phyloP scores from a whole-genome alignment of 2,113 vertebrate species.

The Protobothrops mucrosquamatus region DNA sequence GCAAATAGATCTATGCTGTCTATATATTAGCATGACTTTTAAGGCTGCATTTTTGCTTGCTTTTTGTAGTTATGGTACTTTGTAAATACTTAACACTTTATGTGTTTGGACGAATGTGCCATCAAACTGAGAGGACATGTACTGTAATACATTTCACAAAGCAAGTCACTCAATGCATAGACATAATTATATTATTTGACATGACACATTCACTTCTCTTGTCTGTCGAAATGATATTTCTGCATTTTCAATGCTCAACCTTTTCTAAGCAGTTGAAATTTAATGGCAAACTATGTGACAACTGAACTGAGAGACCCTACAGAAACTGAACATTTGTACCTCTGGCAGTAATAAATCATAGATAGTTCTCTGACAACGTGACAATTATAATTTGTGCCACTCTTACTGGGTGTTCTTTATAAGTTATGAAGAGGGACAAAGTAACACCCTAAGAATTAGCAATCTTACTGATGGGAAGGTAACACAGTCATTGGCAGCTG shows the following conservation, averaged over 20 bases:
- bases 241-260: not conserved
- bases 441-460: not conserved
- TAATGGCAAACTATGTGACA: not conserved
- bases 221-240: not conserved
- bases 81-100: not conserved
- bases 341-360: not conserved
- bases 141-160: not conserved
- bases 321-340: not conserved
- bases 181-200: not conserved
- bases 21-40: not conserved
- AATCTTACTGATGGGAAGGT: not conserved
- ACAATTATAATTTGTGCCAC: not conserved
- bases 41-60: not conserved
- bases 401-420: not conserved
- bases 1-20: not conserved
- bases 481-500: not conserved
- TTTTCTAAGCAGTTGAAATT: not conserved
- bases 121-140: not conserved
- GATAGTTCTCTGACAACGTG: slow-evolving; percentile 9
- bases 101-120: not conserved
- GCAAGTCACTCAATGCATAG: not conserved
- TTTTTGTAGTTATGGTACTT: not conserved
- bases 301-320: not conserved
- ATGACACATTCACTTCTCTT: not conserved
- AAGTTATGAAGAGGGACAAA: not conserved